Conservation (phyloP, 1,140 invertebrate genomes). For the Muscidifurax raptorellus region DNA sequence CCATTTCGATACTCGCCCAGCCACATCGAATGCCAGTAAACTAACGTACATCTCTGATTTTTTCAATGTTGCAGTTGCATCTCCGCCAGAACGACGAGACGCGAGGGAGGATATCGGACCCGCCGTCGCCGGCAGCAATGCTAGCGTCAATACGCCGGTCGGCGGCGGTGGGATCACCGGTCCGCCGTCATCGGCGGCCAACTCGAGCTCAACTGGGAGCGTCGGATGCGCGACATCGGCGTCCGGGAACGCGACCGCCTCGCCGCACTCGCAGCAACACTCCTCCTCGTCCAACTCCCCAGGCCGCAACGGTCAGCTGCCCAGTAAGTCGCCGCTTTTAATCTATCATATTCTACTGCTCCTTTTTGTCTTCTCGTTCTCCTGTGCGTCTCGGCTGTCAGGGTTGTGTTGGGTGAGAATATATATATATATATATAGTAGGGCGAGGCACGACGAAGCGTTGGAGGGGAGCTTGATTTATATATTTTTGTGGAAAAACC, state of each 20-base stretch:
- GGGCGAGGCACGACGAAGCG: too few relatives aligned
- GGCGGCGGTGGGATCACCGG: not conserved
- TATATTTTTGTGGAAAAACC: too few relatives aligned
- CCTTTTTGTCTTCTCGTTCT: not conserved
- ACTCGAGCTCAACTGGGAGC: not conserved
- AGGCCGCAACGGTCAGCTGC: slow-evolving; percentile 77
- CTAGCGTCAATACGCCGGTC: not conserved
- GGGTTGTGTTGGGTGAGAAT: too few relatives aligned
- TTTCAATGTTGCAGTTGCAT: slow-evolving; percentile 76
- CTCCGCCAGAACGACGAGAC: slow-evolving; percentile 77
- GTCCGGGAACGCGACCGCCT: slow-evolving; percentile 38
- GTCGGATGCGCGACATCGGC: not conserved
- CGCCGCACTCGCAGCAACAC: slow-evolving; percentile 57
- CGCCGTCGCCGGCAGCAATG: slow-evolving; percentile 52
- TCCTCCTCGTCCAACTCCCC: slow-evolving; percentile 54
- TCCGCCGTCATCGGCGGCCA: not conserved
- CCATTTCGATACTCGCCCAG: too few relatives aligned
- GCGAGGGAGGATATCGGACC: slow-evolving; percentile 70
- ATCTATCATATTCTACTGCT: not conserved
- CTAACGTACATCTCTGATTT: not conserved
- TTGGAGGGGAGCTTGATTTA: too few relatives aligned
- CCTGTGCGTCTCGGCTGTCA: not conserved
- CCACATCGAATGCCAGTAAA: too few relatives aligned
- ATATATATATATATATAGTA: too few relatives aligned
- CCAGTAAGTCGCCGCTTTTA: slow-evolving; percentile 75